A percentile compares a stretch with the other conserved stretches of the same genome.
phyloP scores from a whole-genome alignment of 2,113 vertebrate species.

The Gopherus evgoodei region DNA sequence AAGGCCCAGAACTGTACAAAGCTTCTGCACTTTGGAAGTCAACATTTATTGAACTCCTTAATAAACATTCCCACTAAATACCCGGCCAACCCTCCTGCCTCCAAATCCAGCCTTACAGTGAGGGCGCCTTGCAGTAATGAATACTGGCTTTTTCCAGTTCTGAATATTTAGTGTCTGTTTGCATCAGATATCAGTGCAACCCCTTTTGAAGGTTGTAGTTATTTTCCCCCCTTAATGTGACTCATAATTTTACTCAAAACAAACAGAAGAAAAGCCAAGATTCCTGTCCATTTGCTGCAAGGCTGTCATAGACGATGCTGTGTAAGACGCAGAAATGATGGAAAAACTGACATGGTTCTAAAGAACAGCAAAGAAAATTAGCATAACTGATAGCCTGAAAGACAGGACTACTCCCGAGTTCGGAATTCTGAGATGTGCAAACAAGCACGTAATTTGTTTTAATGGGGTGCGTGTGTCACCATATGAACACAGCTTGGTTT shows the following conservation, averaged over 20 bases:
- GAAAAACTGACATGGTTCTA: background rate
- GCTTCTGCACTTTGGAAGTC: background rate
- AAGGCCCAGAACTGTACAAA: background rate
- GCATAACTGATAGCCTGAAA: background rate
- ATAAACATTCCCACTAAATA: background rate
- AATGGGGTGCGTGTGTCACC: background rate
- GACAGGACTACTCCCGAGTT: background rate
- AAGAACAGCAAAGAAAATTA: background rate
- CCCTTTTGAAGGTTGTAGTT: background rate
- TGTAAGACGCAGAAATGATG: background rate
- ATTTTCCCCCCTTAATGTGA: background rate
- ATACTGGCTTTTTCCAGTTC: slow-evolving; percentile 17
- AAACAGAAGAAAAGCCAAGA: background rate
- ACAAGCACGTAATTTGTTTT: too few species aligned
- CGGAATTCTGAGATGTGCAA: fast-evolving
- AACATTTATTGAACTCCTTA: background rate
- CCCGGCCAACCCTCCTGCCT: background rate
- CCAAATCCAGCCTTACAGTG: background rate
- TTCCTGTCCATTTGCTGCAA: slow-evolving; percentile 27
- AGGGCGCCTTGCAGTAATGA: slow-evolving; percentile 1
- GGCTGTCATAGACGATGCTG: slow-evolving; percentile 7
- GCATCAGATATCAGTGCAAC: background rate
- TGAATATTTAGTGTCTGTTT: background rate
- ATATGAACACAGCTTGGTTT: background rate
- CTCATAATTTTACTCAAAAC: background rate